Conservation (phyloP, 2,797 vertebrate genomes). For the Pipistrellus kuhlii region DNA sequence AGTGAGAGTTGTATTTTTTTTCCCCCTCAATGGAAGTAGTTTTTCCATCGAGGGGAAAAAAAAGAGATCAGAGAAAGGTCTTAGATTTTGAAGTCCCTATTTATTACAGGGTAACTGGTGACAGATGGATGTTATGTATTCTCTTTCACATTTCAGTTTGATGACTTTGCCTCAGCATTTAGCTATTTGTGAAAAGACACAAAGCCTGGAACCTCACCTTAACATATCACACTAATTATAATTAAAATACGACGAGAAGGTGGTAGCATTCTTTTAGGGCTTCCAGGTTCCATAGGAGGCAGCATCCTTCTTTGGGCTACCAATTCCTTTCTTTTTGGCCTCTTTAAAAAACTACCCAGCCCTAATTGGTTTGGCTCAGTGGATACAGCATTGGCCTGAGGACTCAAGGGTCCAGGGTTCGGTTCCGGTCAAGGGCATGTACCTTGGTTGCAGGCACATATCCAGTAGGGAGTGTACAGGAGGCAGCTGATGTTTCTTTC, state of each 20-base stretch:
- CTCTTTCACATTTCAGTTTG: background rate
- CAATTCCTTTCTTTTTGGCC: background rate
- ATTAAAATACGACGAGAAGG: background rate
- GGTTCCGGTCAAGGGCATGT: no score
- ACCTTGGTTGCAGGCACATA: no score
- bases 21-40: background rate
- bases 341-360: background rate
- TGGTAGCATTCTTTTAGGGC: background rate
- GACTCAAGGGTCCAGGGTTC: no score
- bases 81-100: background rate
- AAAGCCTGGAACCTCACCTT: background rate
- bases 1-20: background rate
- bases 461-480: no score
- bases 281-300: background rate
- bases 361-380: no score
- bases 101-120: background rate
- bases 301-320: background rate
- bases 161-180: background rate
- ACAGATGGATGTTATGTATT: background rate
- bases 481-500: no score
- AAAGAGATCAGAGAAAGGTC: background rate
- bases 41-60: no score
- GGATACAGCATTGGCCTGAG: no score
- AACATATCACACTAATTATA: background rate
- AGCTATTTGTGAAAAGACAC: background rate